A percentile compares a stretch with the other conserved stretches of the same genome.
Evolutionary conservation across 1,140 invertebrate genomes (phyloP).

Genomic region (Scaptomyza montana): DNA sequence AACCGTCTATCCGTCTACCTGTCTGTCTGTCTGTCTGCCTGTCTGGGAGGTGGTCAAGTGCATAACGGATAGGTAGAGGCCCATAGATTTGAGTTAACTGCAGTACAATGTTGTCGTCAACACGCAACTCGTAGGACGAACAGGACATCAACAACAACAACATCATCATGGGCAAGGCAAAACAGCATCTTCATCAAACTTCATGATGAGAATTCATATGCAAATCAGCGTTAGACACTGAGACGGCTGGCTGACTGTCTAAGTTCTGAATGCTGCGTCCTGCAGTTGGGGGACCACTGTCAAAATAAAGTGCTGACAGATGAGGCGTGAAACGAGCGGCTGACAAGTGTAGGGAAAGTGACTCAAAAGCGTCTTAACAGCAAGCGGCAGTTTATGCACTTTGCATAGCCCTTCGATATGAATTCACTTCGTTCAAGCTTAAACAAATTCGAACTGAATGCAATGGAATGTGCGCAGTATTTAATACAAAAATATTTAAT

Average conservation of each 20-base stretch:
- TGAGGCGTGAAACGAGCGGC: constrained; percentile 26
- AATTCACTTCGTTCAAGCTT: not conserved
- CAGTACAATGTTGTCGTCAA: constrained; percentile 53
- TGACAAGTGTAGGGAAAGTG: constrained; percentile 22
- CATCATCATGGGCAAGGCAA: not conserved
- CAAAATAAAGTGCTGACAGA: constrained; percentile 17
- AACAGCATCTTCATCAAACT: constrained; percentile 47
- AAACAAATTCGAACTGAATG: not conserved
- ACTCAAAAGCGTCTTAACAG: constrained; percentile 45
- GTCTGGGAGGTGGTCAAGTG: constrained; percentile 29
- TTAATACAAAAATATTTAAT: constrained; percentile 21
- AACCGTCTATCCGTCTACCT: not conserved
- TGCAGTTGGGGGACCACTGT: not conserved
- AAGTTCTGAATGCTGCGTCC: constrained; percentile 2
- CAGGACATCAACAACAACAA: constrained; percentile 2
- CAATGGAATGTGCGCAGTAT: constrained; percentile 1
- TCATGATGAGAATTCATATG: constrained; percentile 78
- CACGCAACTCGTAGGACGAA: constrained; percentile 19
- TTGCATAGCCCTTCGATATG: not conserved
- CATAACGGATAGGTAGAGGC: not conserved
- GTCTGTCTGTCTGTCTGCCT: not conserved
- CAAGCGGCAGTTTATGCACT: constrained; percentile 41
- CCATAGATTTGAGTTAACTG: constrained; percentile 76
- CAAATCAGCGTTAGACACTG: constrained; percentile 66
- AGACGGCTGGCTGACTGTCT: constrained; percentile 1